These are phyloP conservation scores for Neomonachus schauinslandi DNA, from an alignment of 2,113 vertebrate species.

Conservation along the genomic window DNA sequence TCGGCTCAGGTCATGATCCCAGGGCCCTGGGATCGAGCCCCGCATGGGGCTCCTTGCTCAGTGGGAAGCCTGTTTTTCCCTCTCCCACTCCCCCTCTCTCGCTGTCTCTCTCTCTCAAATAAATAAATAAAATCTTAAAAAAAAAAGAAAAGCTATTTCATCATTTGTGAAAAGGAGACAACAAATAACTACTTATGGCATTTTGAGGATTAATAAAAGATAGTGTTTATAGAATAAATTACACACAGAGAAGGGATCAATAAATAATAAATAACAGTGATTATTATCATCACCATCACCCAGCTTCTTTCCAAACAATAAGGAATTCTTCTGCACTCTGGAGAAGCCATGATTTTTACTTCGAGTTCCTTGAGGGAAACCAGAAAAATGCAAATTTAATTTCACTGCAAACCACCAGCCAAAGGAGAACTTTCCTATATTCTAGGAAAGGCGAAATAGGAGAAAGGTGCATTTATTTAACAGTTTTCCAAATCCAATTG, in stretches of 20 bases:
- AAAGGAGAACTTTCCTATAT: background rate
- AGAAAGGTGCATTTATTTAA: background rate
- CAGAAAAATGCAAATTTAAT: background rate
- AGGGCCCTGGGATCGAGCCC: too few relatives aligned
- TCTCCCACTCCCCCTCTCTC: too few relatives aligned
- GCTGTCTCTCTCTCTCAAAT: too few relatives aligned
- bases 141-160: background rate
- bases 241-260: background rate
- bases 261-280: background rate
- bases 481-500: background rate
- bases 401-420: background rate
- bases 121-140: too few relatives aligned
- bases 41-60: too few relatives aligned
- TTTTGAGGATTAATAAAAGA: constrained; percentile 10
- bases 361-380: background rate
- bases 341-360: background rate
- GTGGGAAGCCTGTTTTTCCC: too few relatives aligned
- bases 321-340: background rate
- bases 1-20: too few relatives aligned
- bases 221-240: constrained; percentile 1
- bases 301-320: background rate
- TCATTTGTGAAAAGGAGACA: background rate
- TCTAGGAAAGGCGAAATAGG: background rate
- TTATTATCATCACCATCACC: background rate
- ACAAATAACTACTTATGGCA: background rate